Evolutionary conservation across 2,797 vertebrate species (phyloP).

Genomic region (Schizopygopsis malacanthus): DNA sequence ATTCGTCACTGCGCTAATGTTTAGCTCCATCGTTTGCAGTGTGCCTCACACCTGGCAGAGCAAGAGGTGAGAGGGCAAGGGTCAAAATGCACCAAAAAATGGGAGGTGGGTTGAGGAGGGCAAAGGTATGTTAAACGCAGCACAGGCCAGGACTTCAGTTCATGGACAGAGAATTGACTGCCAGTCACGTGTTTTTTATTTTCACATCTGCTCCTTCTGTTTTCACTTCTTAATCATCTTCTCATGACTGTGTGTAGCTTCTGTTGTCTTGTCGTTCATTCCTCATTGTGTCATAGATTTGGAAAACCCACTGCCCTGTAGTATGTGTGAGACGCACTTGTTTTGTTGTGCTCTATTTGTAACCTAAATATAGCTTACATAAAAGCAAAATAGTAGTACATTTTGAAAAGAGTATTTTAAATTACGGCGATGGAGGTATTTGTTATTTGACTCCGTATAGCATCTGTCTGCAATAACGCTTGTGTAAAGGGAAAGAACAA

Average conservation of each 20-base stretch:
- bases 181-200: constrained; percentile 33
- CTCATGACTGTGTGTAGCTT: constrained; percentile 44
- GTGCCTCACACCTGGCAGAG: constrained; percentile 95
- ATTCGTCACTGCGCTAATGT: constrained; percentile 97
- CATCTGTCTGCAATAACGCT: constrained; percentile 22
- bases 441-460: constrained; percentile 14
- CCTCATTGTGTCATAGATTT: constrained; percentile 45
- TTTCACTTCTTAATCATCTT: constrained; percentile 45
- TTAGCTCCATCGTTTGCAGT: constrained; percentile 96
- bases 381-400: not conserved
- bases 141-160: constrained; percentile 3
- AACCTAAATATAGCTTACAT: constrained; percentile 2
- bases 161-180: constrained; percentile 26
- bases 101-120: not conserved
- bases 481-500: constrained; percentile 33
- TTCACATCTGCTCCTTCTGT: constrained; percentile 45
- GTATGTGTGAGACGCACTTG: constrained; percentile 19
- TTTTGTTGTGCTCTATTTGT: not conserved
- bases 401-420: constrained; percentile 15
- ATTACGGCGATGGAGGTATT: not conserved
- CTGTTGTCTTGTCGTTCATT: constrained; percentile 46
- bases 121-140: not conserved
- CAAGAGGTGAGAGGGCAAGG: constrained; percentile 83
- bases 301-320: constrained; percentile 47
- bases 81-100: not conserved